These are phyloP conservation scores for Ormyrus rosae DNA, from an alignment of 2,888 invertebrate species.

Conservation along the genomic window DNA sequence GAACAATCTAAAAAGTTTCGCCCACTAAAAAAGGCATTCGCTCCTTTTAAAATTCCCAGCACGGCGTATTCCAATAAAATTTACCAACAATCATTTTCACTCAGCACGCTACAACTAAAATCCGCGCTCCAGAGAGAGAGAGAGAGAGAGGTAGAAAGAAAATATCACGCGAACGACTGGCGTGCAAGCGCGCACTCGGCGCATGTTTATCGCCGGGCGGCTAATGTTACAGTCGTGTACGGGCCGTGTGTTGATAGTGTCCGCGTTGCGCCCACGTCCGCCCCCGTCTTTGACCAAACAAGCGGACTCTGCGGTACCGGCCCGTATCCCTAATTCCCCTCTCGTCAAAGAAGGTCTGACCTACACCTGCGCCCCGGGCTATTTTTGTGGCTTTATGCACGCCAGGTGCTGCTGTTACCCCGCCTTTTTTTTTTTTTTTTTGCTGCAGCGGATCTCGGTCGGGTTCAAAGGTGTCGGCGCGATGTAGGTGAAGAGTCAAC, in stretches of 20 bases:
- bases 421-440: no score
- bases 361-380: neutral
- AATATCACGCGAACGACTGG: constrained; percentile 60
- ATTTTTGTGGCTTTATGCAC: neutral
- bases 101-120: constrained; percentile 37
- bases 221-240: constrained; percentile 67
- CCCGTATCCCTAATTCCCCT: constrained; percentile 55
- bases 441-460: no score
- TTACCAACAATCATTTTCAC: constrained; percentile 63
- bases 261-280: constrained; percentile 55
- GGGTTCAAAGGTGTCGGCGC: no score
- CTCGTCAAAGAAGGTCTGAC: constrained; percentile 43
- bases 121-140: constrained; percentile 41
- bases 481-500: no score
- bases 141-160: constrained; percentile 60
- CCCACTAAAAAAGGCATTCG: no score
- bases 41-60: no score
- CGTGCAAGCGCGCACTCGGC: constrained; percentile 40
- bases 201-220: constrained; percentile 64
- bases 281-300: constrained; percentile 65
- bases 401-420: no score
- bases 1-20: no score
- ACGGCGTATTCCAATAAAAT: constrained; percentile 58
- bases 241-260: constrained; percentile 64
- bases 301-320: constrained; percentile 49